Evolutionary conservation across 2,888 invertebrate species (phyloP).

Genomic region (Coenonympha glycerion): DNA sequence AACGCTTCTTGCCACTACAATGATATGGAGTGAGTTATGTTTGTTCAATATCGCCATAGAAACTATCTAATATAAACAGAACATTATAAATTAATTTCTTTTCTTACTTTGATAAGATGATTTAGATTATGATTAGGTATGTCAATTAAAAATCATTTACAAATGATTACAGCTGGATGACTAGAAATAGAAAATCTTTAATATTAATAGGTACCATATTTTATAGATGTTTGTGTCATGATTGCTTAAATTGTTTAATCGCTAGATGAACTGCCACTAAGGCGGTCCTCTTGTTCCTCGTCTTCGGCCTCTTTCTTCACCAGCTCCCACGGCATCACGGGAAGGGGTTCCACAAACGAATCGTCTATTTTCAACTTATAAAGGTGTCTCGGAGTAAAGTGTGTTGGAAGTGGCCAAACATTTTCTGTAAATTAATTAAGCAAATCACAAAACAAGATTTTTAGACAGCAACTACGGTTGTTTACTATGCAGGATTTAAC

Average conservation of each 20-base stretch:
- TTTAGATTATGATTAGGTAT: too few species aligned
- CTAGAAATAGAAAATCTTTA: constrained; percentile 3
- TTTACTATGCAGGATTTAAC: too few species aligned
- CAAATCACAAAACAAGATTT: not conserved
- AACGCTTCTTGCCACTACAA: not conserved
- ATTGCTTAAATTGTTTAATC: constrained; percentile 36
- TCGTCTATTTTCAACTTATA: constrained; percentile 67
- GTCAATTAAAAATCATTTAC: too few species aligned
- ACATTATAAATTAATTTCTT: too few species aligned
- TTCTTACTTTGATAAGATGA: too few species aligned
- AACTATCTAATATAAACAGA: constrained; percentile 11
- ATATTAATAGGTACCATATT: not conserved
- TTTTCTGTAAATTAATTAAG: constrained; percentile 38
- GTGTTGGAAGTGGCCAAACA: constrained; percentile 64
- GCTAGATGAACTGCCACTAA: constrained; percentile 45
- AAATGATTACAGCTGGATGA: not conserved
- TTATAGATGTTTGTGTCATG: not conserved
- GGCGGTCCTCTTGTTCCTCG: constrained; percentile 38
- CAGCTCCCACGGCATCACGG: constrained; percentile 67
- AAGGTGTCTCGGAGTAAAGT: constrained; percentile 57
- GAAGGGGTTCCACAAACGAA: constrained; percentile 64
- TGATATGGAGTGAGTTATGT: not conserved
- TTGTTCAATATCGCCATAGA: constrained; percentile 27
- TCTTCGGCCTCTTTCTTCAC: constrained; percentile 49
- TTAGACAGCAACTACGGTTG: too few species aligned